Evolutionary conservation across 2,888 invertebrate genomes (phyloP).

Genomic region (Flexamia atlantica): DNA sequence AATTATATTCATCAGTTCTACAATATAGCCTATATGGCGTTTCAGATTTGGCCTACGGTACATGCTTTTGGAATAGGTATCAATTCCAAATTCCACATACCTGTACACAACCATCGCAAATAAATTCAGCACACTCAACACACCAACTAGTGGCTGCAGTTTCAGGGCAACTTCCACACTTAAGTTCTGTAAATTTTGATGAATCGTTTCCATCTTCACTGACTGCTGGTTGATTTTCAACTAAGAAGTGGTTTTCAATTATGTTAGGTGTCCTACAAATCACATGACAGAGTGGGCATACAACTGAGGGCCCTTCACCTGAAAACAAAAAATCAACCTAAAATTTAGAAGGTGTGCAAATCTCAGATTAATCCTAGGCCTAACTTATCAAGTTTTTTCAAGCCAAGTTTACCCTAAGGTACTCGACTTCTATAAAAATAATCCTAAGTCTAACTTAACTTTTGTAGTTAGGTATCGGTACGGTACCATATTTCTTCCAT

Average conservation of each 20-base stretch:
- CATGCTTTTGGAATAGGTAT: no score
- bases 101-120: conserved; percentile 92
- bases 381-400: background rate
- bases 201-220: conserved; percentile 56
- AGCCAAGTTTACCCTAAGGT: no score
- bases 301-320: conserved; percentile 72
- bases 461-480: no score
- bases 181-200: conserved; percentile 74
- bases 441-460: no score
- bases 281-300: conserved; percentile 86
- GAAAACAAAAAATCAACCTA: background rate
- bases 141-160: conserved; percentile 93
- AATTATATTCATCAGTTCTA: no score
- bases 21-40: no score
- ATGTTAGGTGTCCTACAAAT: conserved; percentile 84
- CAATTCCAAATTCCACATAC: conserved; percentile 71
- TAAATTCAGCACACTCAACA: conserved; percentile 93
- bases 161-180: conserved; percentile 93
- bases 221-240: conserved; percentile 75
- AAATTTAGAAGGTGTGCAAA: background rate
- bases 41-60: no score
- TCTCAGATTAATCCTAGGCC: background rate
- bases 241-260: conserved; percentile 90
- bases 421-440: no score
- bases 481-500: no score